Base-by-base conservation (phyloP, 2,113 vertebrate species). In the Ceyx margarethae region DNA sequence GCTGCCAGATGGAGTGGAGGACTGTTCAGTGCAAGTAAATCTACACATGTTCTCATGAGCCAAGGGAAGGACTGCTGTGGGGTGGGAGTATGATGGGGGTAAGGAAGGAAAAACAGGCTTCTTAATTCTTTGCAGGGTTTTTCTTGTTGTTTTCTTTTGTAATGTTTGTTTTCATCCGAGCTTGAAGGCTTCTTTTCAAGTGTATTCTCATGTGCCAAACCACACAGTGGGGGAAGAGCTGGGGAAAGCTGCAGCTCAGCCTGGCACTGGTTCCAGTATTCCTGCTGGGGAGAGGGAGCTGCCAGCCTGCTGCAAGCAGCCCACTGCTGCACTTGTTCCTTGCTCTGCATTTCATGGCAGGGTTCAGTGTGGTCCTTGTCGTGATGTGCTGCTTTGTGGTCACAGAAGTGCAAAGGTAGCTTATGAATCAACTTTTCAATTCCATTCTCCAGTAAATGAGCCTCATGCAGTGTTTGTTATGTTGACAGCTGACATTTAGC, bases 1-100 rank as follows among this genome's bases (percentile, higher is more conserved):
- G 51, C 35, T 93, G 82, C 87, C 90, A 88, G 89, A 76, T 75
- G 87, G 84, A 87, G 82, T 35, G 68, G 29, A 89, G 65, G 21
- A 45, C 35, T 80, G 60, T 81, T 85, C 42, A 62, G 60, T 73
- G 65, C 37, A 91, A 81, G 51, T 65, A 87, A 84, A 90, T 71
- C 72, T 82, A 74, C 31, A 65, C 56, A 80, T 68, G 19, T 65
- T 79, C 69, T 60, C 68, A 40, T 62, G 33, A 80, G 62, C 15
- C 33, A 80, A 72, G 23, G n/a, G 81, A 86, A 74, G 14, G 7
- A 6, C 6, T 78, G 28, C 29, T 89, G 64, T 77, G 25, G 29
- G 28, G n/a, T 67, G 29, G n/a, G 56, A 80, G 40, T 43, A 15
- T 22, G 62, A 51, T 57, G 35, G 33, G 20, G 40, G 60, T 64